Conservation (phyloP, 92 coral and sea anemone genomes). For the Actinostola sp. region DNA sequence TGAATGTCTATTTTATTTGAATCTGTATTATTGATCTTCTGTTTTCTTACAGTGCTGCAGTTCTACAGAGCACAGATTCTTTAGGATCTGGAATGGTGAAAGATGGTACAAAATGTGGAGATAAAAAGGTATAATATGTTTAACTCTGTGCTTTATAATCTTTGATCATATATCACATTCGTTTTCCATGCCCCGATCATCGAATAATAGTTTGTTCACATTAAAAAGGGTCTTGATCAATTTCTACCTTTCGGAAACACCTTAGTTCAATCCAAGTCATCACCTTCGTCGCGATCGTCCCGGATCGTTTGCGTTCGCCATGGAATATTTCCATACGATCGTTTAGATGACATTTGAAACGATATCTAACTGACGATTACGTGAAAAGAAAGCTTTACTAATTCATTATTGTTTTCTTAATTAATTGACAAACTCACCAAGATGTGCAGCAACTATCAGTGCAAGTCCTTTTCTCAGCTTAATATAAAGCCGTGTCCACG, state of each 20-base stretch:
- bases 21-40: too few species aligned
- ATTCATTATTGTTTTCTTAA: neutral
- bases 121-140: slow-evolving; percentile 77
- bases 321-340: too few species aligned
- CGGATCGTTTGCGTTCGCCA: neutral
- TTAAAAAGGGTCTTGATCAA: too few species aligned
- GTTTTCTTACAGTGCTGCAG: slow-evolving; percentile 60
- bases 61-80: slow-evolving; percentile 47
- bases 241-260: too few species aligned
- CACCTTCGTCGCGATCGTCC: neutral
- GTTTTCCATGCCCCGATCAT: too few species aligned
- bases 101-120: slow-evolving; percentile 93
- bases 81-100: slow-evolving; percentile 82
- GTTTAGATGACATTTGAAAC: too few species aligned
- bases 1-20: too few species aligned
- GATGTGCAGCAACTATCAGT: slow-evolving; percentile 74
- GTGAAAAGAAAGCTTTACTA: neutral
- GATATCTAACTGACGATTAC: too few species aligned
- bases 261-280: too few species aligned
- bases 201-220: too few species aligned
- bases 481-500: slow-evolving; percentile 50
- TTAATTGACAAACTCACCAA: too few species aligned
- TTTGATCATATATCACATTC: neutral
- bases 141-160: too few species aligned
- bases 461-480: slow-evolving; percentile 56